Conservation (phyloP, 2,888 invertebrate species). For the Imbricaverruca yamaguchii region DNA sequence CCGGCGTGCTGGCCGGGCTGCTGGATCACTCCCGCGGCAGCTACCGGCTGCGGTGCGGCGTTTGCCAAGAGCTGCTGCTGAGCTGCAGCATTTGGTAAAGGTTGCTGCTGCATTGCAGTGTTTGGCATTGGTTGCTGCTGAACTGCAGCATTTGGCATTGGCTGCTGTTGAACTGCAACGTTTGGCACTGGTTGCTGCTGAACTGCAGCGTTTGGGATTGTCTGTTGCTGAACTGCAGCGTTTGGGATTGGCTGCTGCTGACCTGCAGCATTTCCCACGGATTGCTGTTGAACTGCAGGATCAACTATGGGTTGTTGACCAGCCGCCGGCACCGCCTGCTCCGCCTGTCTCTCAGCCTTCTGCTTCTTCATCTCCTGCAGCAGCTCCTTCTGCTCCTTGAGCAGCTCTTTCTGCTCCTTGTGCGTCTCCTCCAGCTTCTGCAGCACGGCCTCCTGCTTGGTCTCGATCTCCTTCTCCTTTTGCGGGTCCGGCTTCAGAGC, state of each 20-base stretch:
- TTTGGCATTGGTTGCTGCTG: neutral
- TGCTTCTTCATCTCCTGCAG: constrained; percentile 31
- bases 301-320: neutral
- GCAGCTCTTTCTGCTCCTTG: constrained; percentile 31
- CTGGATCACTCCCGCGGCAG: neutral
- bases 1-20: neutral
- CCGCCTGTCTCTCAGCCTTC: neutral
- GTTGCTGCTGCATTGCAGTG: neutral
- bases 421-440: constrained; percentile 32
- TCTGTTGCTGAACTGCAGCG: neutral
- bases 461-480: constrained; percentile 22
- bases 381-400: constrained; percentile 32
- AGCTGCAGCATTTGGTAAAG: neutral
- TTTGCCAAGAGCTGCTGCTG: too few species aligned
- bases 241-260: neutral
- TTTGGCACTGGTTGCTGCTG: neutral
- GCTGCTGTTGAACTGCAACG: neutral
- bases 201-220: neutral
- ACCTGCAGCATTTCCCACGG: neutral
- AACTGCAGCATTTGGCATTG: neutral
- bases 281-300: neutral
- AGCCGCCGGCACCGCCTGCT: neutral
- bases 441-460: constrained; percentile 30
- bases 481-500: constrained; percentile 21
- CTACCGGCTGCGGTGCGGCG: too few species aligned